Evolutionary conservation across 2,888 invertebrate species (phyloP).

Genomic region (Standfussiana lucernea): DNA sequence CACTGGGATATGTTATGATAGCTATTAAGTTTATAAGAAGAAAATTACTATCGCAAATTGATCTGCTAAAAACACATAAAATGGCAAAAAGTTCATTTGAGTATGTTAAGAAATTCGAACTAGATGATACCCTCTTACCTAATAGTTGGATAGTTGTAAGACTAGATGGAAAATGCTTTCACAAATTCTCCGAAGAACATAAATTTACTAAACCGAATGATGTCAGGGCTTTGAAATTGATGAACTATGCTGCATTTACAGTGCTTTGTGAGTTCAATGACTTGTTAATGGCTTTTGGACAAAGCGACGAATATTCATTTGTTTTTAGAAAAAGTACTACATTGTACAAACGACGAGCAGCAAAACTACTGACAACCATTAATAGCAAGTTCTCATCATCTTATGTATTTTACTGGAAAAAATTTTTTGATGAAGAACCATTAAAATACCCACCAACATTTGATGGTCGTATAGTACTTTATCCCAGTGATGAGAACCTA

Average conservation of each 20-base stretch:
- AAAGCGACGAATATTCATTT: conserved; percentile 99
- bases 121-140: conserved; percentile 94
- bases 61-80: conserved; percentile 53
- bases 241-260: conserved; percentile 95
- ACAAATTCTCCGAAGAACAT: conserved; percentile 96
- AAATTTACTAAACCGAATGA: conserved; percentile 97
- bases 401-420: conserved; percentile 96
- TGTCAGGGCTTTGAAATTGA: conserved; percentile 94
- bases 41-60: conserved; percentile 13
- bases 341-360: conserved; percentile 95
- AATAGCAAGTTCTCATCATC: conserved; percentile 97
- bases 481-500: conserved; percentile 96
- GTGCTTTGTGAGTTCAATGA: conserved; percentile 97
- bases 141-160: conserved; percentile 97
- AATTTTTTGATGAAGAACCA: conserved; percentile 93
- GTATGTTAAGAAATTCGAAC: conserved; percentile 90
- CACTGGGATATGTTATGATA: conserved; percentile 43
- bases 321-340: conserved; percentile 94
- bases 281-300: conserved; percentile 96
- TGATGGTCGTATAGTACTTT: conserved; percentile 96
- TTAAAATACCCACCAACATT: conserved; percentile 97
- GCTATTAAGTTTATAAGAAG: not conserved
- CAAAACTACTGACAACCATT: conserved; percentile 96
- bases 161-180: conserved; percentile 97
- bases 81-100: conserved; percentile 95